These are phyloP conservation scores for Pyrocephalus nanus DNA, from an alignment of 2,797 vertebrate species.

Conservation along the genomic window DNA sequence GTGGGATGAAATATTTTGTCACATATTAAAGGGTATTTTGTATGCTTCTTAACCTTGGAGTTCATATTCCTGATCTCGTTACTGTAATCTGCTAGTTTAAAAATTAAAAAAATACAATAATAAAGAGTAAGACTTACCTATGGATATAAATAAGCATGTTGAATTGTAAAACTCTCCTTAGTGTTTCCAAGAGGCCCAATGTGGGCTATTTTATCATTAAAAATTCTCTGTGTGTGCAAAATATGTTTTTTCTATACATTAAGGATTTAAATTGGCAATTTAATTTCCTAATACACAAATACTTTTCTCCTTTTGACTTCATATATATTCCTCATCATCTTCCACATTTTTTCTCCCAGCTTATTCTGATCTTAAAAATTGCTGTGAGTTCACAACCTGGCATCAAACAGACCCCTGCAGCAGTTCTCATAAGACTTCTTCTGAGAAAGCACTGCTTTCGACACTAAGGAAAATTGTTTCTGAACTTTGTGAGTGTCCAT, in stretches of 20 bases:
- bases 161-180: neutral
- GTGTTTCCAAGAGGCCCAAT: neutral
- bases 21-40: neutral
- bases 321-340: neutral
- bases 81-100: neutral
- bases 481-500: conserved; percentile 51
- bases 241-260: neutral
- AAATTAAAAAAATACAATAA: neutral
- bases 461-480: conserved; percentile 54
- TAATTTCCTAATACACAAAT: neutral
- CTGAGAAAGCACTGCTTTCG: conserved; percentile 59
- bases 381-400: conserved; percentile 53
- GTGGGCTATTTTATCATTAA: neutral
- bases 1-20: neutral
- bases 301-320: neutral
- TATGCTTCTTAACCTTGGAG: neutral
- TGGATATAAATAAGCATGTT: neutral
- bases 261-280: neutral
- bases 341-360: conserved; percentile 16
- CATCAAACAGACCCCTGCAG: conserved; percentile 60
- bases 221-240: neutral
- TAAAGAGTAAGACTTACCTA: neutral
- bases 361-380: conserved; percentile 48
- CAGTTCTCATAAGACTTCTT: conserved; percentile 55
- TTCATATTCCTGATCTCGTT: neutral